Conservation (phyloP, 2,113 vertebrate genomes). For the Bufo gargarizans region DNA sequence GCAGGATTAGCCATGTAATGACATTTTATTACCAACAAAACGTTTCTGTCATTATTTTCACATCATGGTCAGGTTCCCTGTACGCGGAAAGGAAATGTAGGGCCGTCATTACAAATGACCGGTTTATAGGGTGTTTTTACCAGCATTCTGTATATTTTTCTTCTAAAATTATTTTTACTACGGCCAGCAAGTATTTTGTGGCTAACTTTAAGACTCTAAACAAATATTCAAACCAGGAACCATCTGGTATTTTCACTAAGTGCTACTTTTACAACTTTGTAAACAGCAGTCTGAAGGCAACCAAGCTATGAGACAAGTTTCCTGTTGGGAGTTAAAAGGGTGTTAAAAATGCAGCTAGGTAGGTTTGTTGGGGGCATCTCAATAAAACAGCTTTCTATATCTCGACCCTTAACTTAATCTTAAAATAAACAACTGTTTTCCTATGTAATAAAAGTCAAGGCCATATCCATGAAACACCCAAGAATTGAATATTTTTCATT, state of each 20-base stretch:
- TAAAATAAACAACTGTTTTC: slow-evolving; percentile 30
- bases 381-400: slow-evolving; percentile 39
- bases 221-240: slow-evolving; percentile 38
- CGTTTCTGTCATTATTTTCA: slow-evolving; percentile 47
- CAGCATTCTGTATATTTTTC: slow-evolving; percentile 42
- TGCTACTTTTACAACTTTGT: slow-evolving; percentile 53
- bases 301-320: slow-evolving; percentile 31
- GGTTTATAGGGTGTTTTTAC: slow-evolving; percentile 23
- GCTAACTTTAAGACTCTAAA: slow-evolving; percentile 51
- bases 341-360: slow-evolving; percentile 50
- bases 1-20: slow-evolving; percentile 25
- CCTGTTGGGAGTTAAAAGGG: slow-evolving; percentile 48
- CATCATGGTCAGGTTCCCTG: slow-evolving; percentile 36
- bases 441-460: neutral
- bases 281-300: slow-evolving; percentile 44
- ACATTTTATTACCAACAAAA: slow-evolving; percentile 41
- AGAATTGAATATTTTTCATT: neutral
- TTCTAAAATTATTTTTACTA: slow-evolving; percentile 54
- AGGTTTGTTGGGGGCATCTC: slow-evolving; percentile 27
- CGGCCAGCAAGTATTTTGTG: slow-evolving; percentile 51
- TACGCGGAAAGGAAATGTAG: slow-evolving; percentile 30
- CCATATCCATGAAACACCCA: neutral
- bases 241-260: slow-evolving; percentile 55
- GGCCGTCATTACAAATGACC: slow-evolving; percentile 20
- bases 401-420: slow-evolving; percentile 35